Conservation (phyloP, 2,113 vertebrate species). For the Xiphophorus couchianus region DNA sequence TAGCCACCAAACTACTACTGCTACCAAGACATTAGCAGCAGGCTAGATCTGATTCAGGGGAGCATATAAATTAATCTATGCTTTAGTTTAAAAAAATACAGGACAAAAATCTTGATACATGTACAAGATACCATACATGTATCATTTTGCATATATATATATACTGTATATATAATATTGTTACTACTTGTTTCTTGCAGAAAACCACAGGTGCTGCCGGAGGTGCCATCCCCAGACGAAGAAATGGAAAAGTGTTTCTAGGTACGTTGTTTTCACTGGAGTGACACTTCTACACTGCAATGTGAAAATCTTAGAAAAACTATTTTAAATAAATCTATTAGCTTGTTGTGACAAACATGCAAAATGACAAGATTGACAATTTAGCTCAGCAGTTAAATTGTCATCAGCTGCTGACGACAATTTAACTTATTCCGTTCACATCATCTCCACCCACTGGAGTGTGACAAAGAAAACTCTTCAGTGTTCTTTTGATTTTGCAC, state of each 20-base stretch:
- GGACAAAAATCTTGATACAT: too few relatives aligned
- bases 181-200: conserved; percentile 76
- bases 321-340: not conserved
- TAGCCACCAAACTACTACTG: conserved; percentile 52
- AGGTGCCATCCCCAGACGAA: conserved; percentile 89
- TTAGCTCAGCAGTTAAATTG: too few relatives aligned
- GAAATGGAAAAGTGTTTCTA: conserved; percentile 94
- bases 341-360: too few relatives aligned
- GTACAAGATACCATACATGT: too few relatives aligned
- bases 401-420: too few relatives aligned
- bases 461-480: not conserved
- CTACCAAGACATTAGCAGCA: conserved; percentile 55
- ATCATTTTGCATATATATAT: not conserved
- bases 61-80: not conserved
- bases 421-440: not conserved
- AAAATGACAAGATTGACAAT: too few relatives aligned
- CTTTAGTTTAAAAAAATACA: conserved; percentile 2
- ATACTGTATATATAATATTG: not conserved
- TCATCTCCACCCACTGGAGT: not conserved
- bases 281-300: not conserved
- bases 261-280: conserved; percentile 69
- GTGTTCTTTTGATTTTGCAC: too few relatives aligned
- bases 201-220: conserved; percentile 94
- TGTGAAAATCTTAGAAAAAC: not conserved
- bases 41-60: conserved; percentile 16